phyloP scores from a whole-genome alignment of 2,797 vertebrate genomes.

The Acrossocheilus wenchowensis region DNA sequence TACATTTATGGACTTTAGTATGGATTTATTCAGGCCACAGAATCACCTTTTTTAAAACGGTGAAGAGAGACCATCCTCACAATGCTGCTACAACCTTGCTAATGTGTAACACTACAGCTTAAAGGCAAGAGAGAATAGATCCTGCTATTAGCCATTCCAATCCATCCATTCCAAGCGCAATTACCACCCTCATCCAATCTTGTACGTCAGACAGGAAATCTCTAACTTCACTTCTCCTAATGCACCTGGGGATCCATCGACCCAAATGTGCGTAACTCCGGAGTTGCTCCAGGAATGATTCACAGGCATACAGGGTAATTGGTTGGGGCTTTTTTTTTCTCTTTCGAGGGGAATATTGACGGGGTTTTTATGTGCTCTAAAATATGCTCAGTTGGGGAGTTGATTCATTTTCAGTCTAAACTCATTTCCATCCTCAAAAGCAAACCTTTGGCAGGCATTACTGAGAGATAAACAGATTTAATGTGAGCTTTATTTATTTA shows the following conservation, averaged over 20 bases:
- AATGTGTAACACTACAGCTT: neutral
- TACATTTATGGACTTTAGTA: neutral
- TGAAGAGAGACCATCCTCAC: neutral
- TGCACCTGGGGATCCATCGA: slow-evolving; percentile 69
- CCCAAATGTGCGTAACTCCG: slow-evolving; percentile 70
- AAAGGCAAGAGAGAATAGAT: slow-evolving; percentile 14
- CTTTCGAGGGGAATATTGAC: slow-evolving; percentile 50
- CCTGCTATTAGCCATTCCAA: neutral
- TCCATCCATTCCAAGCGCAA: slow-evolving; percentile 23
- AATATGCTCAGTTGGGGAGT: slow-evolving; percentile 44
- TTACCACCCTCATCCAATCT: slow-evolving; percentile 58
- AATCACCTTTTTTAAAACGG: slow-evolving; percentile 5
- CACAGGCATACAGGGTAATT: slow-evolving; percentile 56
- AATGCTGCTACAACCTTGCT: neutral
- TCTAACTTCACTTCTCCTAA: slow-evolving; percentile 57
- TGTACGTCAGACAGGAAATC: slow-evolving; percentile 70
- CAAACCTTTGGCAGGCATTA: slow-evolving; percentile 41
- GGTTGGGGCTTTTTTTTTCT: slow-evolving; percentile 56
- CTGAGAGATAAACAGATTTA: slow-evolving; percentile 38
- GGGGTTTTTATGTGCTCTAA: slow-evolving; percentile 45
- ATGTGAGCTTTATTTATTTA: slow-evolving; percentile 43
- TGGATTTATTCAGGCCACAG: neutral
- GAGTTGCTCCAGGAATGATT: slow-evolving; percentile 65
- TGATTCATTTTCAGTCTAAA: slow-evolving; percentile 43
- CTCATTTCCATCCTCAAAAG: slow-evolving; percentile 49